Percentiles rank a stretch among this genome's conserved stretches.
Conservation (phyloP, 2,113 vertebrate genomes). For the Limanda limanda region DNA sequence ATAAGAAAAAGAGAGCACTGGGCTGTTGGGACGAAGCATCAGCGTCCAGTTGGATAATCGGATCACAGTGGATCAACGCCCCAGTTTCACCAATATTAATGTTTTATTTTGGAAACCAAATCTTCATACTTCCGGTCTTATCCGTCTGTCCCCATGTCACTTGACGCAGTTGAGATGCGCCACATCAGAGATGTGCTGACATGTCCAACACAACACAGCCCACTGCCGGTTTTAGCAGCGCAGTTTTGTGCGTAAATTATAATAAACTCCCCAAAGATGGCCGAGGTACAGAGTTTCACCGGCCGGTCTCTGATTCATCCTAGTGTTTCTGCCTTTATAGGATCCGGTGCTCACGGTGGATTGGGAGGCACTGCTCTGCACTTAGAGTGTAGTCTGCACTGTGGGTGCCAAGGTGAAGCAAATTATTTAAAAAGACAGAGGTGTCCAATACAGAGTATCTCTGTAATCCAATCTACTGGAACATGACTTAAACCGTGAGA, state of each 20-base stretch:
- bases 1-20: too few species aligned
- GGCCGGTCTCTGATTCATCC: background rate
- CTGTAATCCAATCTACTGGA: background rate
- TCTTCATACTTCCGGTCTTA: slow-evolving; percentile 25
- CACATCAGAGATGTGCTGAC: slow-evolving; percentile 69
- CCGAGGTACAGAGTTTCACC: slow-evolving; percentile 20
- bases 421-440: slow-evolving; percentile 1
- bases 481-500: background rate
- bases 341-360: background rate
- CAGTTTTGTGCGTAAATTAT: slow-evolving; percentile 48
- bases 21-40: background rate
- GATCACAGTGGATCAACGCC: background rate
- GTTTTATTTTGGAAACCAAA: slow-evolving; percentile 55
- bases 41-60: background rate
- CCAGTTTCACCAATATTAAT: background rate
- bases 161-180: slow-evolving; percentile 67
- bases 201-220: slow-evolving; percentile 56
- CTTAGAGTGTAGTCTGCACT: background rate
- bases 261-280: slow-evolving; percentile 63
- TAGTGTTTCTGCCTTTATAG: background rate
- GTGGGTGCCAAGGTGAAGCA: background rate
- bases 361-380: background rate
- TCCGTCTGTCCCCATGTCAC: fast-evolving
- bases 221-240: slow-evolving; percentile 42
- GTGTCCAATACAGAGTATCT: background rate